These are phyloP conservation scores for Limnephilus lunatus DNA, from an alignment of 2,888 invertebrate species.

Conservation along the genomic window DNA sequence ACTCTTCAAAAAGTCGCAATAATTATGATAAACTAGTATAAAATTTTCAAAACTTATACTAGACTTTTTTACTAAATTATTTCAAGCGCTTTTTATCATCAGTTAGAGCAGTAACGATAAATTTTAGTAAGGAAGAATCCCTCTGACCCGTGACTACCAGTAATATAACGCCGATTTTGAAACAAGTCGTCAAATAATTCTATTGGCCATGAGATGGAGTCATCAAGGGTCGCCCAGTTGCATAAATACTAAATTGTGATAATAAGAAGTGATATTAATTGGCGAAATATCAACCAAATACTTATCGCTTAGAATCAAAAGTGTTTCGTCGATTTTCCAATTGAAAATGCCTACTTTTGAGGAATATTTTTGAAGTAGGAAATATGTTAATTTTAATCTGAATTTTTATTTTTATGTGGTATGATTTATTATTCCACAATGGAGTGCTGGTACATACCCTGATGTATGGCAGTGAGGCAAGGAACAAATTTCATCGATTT, in stretches of 20 bases:
- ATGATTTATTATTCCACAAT: no score
- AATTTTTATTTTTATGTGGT: no score
- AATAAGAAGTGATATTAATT: background rate
- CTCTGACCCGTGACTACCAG: constrained; percentile 10
- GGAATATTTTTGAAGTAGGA: no score
- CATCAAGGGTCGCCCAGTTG: background rate
- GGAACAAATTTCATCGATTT: no score
- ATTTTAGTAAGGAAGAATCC: background rate
- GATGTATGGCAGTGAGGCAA: no score
- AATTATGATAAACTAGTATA: background rate
- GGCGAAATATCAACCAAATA: background rate
- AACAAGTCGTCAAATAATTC: constrained; percentile 20
- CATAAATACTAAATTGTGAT: background rate
- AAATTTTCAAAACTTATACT: background rate
- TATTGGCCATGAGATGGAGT: constrained; percentile 25
- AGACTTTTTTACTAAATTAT: background rate
- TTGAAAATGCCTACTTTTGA: no score
- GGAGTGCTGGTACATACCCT: no score
- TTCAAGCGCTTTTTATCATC: background rate
- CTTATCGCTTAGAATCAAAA: background rate
- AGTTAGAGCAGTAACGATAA: constrained; percentile 14
- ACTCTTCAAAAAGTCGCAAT: constrained; percentile 9
- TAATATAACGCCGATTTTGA: background rate
- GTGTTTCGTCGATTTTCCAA: no score
- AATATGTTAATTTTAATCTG: no score